phyloP scores from a whole-genome alignment of 2,113 vertebrate species.

The Strix uralensis region DNA sequence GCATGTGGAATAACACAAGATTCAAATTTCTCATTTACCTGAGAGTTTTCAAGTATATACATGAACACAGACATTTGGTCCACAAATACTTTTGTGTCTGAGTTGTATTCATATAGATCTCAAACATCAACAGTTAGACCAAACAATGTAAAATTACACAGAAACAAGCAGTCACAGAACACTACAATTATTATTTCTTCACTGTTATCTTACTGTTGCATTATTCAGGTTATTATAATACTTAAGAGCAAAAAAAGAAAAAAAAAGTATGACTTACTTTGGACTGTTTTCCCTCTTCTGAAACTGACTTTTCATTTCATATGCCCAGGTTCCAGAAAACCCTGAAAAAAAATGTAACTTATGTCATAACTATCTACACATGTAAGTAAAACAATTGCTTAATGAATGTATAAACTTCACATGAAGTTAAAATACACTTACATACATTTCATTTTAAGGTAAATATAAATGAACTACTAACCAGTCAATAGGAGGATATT shows the following conservation, averaged over 20 bases:
- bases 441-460: background rate
- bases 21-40: background rate
- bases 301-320: conserved; percentile 67
- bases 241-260: background rate
- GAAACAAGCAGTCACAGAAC: background rate
- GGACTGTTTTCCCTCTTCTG: background rate
- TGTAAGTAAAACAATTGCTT: background rate
- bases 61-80: background rate
- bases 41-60: background rate
- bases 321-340: conserved; percentile 61
- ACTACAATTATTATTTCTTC: background rate
- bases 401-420: background rate
- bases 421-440: background rate
- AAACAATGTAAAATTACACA: background rate
- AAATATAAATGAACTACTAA: background rate
- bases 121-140: background rate
- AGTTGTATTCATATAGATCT: background rate
- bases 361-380: background rate
- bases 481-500: background rate
- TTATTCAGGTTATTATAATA: background rate
- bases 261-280: conserved; percentile 16
- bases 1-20: background rate
- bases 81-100: background rate
- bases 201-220: background rate
- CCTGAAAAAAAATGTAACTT: conserved; percentile 25